These are phyloP conservation scores for Agonopterix alstromeriana DNA, from an alignment of 2,888 invertebrate species.

Conservation along the genomic window DNA sequence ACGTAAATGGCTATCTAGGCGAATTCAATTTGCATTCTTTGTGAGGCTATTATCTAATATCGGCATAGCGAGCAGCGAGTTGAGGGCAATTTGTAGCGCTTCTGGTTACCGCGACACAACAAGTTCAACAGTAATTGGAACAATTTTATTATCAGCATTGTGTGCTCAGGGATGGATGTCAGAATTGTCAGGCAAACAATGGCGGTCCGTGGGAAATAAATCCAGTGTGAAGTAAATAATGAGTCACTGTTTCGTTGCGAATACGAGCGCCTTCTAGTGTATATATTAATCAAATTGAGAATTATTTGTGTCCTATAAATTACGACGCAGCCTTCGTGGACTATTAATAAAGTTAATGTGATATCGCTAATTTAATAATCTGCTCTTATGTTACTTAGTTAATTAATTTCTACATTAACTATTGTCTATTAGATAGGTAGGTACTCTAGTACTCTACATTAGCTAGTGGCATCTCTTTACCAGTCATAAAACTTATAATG, in stretches of 20 bases:
- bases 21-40: constrained; percentile 67
- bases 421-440: too few relatives aligned
- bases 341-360: too few relatives aligned
- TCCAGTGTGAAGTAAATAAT: constrained; percentile 25
- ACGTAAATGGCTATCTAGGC: constrained; percentile 8
- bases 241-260: constrained; percentile 9
- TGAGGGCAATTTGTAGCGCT: constrained; percentile 48
- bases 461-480: too few relatives aligned
- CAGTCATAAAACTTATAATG: too few relatives aligned
- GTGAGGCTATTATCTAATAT: constrained; percentile 68
- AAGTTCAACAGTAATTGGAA: constrained; percentile 63
- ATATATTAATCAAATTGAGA: too few relatives aligned
- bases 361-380: too few relatives aligned
- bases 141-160: constrained; percentile 65
- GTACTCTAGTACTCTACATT: too few relatives aligned
- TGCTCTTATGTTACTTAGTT: too few relatives aligned
- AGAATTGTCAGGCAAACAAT: constrained; percentile 30
- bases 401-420: too few relatives aligned
- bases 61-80: constrained; percentile 37
- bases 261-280: too few relatives aligned
- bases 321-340: too few relatives aligned
- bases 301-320: too few relatives aligned
- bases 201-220: constrained; percentile 2
- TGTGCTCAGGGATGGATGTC: constrained; percentile 32
- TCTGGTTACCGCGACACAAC: constrained; percentile 38